These are phyloP conservation scores for Xenopus tropicalis DNA, from an alignment of 2,113 vertebrate species.

Conservation along the genomic window DNA sequence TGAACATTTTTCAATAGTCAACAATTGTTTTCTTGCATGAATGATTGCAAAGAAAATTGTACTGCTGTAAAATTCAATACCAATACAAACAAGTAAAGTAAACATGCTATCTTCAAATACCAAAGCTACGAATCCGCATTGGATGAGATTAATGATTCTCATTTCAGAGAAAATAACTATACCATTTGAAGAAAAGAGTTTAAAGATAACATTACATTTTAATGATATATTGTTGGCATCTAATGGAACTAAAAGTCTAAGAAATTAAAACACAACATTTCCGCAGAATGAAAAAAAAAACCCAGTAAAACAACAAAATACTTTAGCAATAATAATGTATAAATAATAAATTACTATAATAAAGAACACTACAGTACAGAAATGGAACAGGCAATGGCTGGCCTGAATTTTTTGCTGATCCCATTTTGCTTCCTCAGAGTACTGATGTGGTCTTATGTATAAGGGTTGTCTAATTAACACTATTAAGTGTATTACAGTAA, in stretches of 20 bases:
- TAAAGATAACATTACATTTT: constrained; percentile 11
- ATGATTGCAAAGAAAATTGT: constrained; percentile 6
- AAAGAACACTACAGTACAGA: too few relatives aligned
- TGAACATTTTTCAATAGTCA: too few relatives aligned
- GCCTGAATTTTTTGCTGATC: too few relatives aligned
- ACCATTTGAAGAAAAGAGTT: background rate
- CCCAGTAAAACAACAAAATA: background rate
- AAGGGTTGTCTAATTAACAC: too few relatives aligned
- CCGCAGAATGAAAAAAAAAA: background rate
- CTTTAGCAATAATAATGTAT: background rate
- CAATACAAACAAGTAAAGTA: constrained; percentile 14
- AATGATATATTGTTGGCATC: constrained; percentile 8
- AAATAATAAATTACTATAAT: too few relatives aligned
- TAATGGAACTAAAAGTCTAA: constrained; percentile 13
- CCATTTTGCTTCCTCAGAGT: too few relatives aligned
- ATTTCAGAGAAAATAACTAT: background rate
- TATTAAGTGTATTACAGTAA: too few relatives aligned
- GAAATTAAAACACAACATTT: background rate
- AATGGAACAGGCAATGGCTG: too few relatives aligned
- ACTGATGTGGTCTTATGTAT: too few relatives aligned
- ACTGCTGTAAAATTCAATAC: background rate
- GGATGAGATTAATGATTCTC: constrained; percentile 17
- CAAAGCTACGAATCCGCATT: background rate
- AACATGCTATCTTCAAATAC: background rate
- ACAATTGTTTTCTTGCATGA: background rate